A percentile compares a stretch with the other conserved stretches of the same genome.
Evolutionary conservation across 1,140 invertebrate genomes (phyloP).

Genomic region (Hylyphantes graminicola): DNA sequence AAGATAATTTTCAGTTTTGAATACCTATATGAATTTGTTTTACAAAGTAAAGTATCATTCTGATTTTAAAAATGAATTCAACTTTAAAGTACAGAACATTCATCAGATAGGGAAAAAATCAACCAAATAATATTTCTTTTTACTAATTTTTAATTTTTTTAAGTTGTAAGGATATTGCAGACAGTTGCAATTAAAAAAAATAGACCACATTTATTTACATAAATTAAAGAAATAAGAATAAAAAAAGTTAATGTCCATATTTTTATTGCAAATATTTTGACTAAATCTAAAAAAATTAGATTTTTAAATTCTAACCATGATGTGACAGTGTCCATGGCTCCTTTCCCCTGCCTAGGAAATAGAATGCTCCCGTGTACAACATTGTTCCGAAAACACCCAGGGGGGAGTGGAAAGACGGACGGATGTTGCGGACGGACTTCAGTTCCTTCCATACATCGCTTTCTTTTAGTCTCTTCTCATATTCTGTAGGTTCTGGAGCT

Average conservation of each 20-base stretch:
- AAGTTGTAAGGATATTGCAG: too few species aligned
- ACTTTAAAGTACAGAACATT: too few species aligned
- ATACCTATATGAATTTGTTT: too few species aligned
- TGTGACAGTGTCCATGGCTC: conserved; percentile 97
- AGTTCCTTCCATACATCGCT: conserved; percentile 96
- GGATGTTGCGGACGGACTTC: conserved; percentile 87
- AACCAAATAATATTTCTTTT: too few species aligned
- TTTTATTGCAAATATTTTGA: neutral
- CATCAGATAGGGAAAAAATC: too few species aligned
- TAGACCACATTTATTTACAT: too few species aligned
- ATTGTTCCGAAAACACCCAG: conserved; percentile 93
- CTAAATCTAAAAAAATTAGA: too few species aligned
- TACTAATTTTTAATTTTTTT: too few species aligned
- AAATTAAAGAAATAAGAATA: conserved; percentile 8
- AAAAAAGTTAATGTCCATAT: neutral
- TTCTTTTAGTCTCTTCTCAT: conserved; percentile 79
- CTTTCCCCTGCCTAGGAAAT: conserved; percentile 80
- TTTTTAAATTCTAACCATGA: conserved; percentile 73
- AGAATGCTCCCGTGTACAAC: conserved; percentile 89
- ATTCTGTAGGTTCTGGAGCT: conserved; percentile 79
- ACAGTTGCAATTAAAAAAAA: too few species aligned
- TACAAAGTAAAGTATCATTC: too few species aligned
- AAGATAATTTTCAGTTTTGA: too few species aligned
- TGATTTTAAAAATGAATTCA: too few species aligned
- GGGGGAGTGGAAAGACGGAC: conserved; percentile 92